These are phyloP conservation scores for Seira ritae DNA, from an alignment of 2,888 invertebrate species.

Conservation along the genomic window DNA sequence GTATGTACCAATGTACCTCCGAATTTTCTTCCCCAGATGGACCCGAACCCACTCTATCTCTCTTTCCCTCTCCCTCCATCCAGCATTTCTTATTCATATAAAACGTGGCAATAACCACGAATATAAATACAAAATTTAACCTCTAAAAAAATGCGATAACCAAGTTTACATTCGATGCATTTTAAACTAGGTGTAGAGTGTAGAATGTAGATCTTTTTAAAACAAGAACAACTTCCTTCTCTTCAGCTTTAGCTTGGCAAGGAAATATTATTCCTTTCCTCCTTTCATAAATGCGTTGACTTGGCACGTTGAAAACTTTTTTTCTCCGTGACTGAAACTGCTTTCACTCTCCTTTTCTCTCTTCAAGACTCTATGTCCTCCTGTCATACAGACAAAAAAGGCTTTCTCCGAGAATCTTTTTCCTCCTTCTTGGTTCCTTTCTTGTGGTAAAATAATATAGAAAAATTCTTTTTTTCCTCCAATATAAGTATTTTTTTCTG, in stretches of 20 bases:
- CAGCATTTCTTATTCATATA: conserved; percentile 33
- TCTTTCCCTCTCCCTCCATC: too few species aligned
- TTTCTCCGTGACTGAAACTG: conserved; percentile 12
- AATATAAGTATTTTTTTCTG: not conserved
- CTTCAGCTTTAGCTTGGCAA: not conserved
- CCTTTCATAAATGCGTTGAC: not conserved
- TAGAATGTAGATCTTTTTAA: not conserved
- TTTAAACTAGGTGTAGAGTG: not conserved
- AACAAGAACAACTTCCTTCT: not conserved
- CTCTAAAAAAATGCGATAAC: conserved; percentile 18
- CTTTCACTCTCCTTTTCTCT: not conserved
- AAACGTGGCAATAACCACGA: not conserved
- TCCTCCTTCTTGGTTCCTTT: not conserved
- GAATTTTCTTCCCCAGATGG: too few species aligned
- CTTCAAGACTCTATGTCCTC: conserved; percentile 1
- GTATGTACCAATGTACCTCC: too few species aligned
- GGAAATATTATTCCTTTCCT: not conserved
- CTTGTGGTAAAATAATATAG: not conserved
- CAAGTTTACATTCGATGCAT: conserved; percentile 17
- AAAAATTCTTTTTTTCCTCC: too few species aligned
- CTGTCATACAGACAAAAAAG: too few species aligned
- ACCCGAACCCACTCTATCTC: too few species aligned
- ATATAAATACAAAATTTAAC: conserved; percentile 40
- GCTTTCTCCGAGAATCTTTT: not conserved
- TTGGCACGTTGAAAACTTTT: conserved; percentile 6